Evolutionary conservation across 2,113 vertebrate genomes (phyloP).

Genomic region (Panthera uncia): DNA sequence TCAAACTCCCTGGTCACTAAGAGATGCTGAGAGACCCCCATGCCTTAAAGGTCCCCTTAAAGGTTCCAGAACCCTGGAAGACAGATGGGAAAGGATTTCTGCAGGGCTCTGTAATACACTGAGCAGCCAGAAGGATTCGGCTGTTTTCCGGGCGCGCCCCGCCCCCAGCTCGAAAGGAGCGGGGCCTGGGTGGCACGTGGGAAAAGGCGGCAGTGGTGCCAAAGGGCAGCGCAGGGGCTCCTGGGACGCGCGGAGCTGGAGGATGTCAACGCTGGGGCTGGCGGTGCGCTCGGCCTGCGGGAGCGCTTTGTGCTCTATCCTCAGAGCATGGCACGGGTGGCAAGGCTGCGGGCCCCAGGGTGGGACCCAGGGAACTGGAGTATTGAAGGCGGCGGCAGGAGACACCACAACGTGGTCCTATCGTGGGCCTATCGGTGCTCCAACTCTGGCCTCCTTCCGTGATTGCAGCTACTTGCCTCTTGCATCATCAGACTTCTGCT

Average conservation of each 20-base stretch:
- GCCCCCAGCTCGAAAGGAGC: background rate
- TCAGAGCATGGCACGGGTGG: background rate
- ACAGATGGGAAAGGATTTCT: background rate
- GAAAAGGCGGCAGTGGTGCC: background rate
- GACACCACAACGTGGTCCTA: too few relatives aligned
- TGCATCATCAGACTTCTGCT: background rate
- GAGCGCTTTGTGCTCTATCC: background rate
- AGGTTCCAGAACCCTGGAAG: background rate
- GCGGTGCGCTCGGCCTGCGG: too few relatives aligned
- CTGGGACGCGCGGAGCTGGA: background rate
- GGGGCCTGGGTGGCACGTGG: background rate
- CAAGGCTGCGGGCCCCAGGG: fast-evolving
- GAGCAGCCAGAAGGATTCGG: background rate
- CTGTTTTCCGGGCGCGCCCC: background rate
- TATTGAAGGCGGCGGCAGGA: fast-evolving
- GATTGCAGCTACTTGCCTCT: background rate
- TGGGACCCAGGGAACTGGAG: background rate
- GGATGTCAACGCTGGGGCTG: background rate
- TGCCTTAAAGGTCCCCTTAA: background rate
- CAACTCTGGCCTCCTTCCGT: background rate
- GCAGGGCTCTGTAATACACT: background rate
- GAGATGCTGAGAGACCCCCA: background rate
- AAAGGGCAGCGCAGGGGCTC: background rate
- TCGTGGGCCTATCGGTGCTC: too few relatives aligned
- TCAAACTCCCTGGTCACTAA: background rate